Base-by-base conservation (phyloP, 2,888 invertebrate genomes). In the Habroteleia sp. region DNA sequence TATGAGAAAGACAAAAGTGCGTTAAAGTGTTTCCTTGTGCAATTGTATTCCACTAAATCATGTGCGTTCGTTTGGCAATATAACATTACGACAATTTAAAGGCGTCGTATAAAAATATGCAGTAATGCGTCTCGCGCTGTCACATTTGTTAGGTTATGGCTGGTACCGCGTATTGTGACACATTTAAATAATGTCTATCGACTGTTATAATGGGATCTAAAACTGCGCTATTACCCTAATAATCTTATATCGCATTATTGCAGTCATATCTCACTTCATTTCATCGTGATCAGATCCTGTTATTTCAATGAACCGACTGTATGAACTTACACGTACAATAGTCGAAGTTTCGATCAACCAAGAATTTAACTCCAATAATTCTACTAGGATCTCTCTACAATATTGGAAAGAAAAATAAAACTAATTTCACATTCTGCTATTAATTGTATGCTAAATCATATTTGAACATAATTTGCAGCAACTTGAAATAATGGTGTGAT, bases 111-210 rank as follows among this genome's bases (percentile, higher is more conserved):
- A 8, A 20, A 10, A 39, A 33, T 33, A 39, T 17, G 17, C 4
- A 3, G 46, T 31, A 20, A 10, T 16, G 16, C 11, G 17, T 48
- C 46, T 29, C 20, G 4, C 8, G 25, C 44, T 16, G 29, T 44
- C 16, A 25, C 23, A 50, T 33, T 17, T 31, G 16, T 27, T 35
- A 23, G 37, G 39, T 17, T 56, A 54, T 54, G 29, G 23, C 29
- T 41, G 39, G 20, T 23, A 31, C 3, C 48, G 10, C 3, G 20
- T 41, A 62, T 39, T 48, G 20, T 13, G 48, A 63, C 23, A 44
- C 35, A 44, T 65, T 52, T 44, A 44, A 65, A 52, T 35, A 65
- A 65, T 52, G 35, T 20, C 16, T 33, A 65, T 52, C 52, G 65
- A 42, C 23, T 42, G 17, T 13, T 16, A 44, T 65, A 52, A 52